These are phyloP conservation scores for Gila orcuttii DNA, from an alignment of 2,113 vertebrate genomes.

Conservation along the genomic window DNA sequence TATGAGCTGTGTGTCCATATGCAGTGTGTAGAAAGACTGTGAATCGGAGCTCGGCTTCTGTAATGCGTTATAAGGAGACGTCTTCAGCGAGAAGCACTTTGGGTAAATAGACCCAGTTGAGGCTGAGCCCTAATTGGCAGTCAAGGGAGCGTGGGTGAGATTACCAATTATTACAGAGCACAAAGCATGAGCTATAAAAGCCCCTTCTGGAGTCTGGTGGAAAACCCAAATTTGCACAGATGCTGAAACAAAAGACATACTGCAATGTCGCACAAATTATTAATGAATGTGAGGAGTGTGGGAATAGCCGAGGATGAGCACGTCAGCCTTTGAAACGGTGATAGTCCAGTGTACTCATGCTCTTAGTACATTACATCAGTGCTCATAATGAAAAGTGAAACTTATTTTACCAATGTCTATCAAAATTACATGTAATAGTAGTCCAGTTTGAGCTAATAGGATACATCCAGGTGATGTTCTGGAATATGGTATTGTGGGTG, in stretches of 20 bases:
- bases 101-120: constrained; percentile 35
- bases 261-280: constrained; percentile 13
- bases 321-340: neutral
- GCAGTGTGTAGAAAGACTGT: neutral
- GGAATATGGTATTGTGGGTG: neutral
- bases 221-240: constrained; percentile 19
- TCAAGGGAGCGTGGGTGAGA: constrained; percentile 43
- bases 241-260: constrained; percentile 21
- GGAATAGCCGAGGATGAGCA: neutral
- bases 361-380: neutral
- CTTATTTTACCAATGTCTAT: neutral
- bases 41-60: neutral
- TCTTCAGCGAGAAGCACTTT: constrained; percentile 28
- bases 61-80: constrained; percentile 1
- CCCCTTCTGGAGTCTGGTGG: constrained; percentile 28
- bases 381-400: neutral
- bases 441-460: neutral
- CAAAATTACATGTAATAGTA: neutral
- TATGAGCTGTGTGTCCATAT: neutral
- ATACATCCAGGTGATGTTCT: neutral
- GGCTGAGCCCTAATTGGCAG: constrained; percentile 34
- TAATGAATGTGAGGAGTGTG: neutral
- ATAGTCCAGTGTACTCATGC: neutral
- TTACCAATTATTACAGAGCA: constrained; percentile 45
- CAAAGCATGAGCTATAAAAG: constrained; percentile 42